Percentiles rank a stretch among this genome's conserved stretches.
These are phyloP conservation scores for Lates japonicus DNA, from an alignment of 2,797 vertebrate species.

Conservation along the genomic window DNA sequence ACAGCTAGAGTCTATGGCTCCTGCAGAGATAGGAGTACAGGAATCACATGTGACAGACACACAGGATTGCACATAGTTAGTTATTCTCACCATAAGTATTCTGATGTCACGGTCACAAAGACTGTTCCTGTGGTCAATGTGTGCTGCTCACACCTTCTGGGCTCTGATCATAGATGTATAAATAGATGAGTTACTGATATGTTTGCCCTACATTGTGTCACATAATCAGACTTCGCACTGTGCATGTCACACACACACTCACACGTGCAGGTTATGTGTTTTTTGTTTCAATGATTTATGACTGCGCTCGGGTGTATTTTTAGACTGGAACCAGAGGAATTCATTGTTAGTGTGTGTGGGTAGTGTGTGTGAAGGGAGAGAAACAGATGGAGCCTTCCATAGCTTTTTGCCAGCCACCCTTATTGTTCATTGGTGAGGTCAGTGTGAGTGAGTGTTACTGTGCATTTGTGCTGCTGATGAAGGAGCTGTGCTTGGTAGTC, in stretches of 20 bases:
- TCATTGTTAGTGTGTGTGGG: constrained; percentile 39
- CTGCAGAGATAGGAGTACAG: constrained; percentile 40
- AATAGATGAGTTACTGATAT: constrained; percentile 3
- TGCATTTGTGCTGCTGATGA: constrained; percentile 28
- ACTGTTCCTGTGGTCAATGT: constrained; percentile 21
- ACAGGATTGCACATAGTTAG: constrained; percentile 43
- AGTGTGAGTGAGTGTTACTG: constrained; percentile 5
- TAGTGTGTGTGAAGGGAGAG: constrained; percentile 16
- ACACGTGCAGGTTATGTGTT: constrained; percentile 54
- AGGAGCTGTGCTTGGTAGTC: constrained; percentile 29
- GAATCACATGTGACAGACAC: constrained; percentile 66
- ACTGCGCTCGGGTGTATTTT: constrained; percentile 66
- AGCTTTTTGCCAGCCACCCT: constrained; percentile 31
- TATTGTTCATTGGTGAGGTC: constrained; percentile 40
- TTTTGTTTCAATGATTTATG: constrained; percentile 73
- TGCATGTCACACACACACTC: constrained; percentile 21
- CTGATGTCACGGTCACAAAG: constrained; percentile 38
- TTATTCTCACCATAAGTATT: constrained; percentile 32
- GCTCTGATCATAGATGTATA: constrained; percentile 5
- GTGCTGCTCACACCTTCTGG: constrained; percentile 43
- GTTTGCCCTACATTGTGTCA: constrained; percentile 66
- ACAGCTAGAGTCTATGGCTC: constrained; percentile 64
- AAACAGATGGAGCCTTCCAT: constrained; percentile 59
- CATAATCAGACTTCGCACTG: constrained; percentile 43
- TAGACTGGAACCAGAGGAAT: constrained; percentile 48